Percentiles rank a stretch among this genome's conserved stretches.
Evolutionary conservation across 37 sponge, comb jelly and placozoan species (phyloP).

Genomic region (Aphrocallistes beatrix): DNA sequence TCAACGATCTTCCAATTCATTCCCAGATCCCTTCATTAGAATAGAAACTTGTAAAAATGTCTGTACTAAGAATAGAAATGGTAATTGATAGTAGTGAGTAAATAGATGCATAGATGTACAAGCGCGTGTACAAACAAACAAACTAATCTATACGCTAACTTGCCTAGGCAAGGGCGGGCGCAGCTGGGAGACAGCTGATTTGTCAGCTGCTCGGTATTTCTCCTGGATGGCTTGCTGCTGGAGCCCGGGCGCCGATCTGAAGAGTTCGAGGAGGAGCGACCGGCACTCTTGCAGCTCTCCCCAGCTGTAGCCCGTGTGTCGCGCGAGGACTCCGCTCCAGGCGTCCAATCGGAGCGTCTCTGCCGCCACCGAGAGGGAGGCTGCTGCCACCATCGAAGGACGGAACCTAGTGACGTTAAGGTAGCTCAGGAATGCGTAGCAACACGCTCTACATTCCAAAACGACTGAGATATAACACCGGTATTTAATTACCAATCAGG

Average conservation of each 20-base stretch:
- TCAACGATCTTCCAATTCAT: no score
- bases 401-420: no score
- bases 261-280: constrained; percentile 42
- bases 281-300: constrained; percentile 50
- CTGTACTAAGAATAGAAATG: no score
- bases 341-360: constrained; percentile 44
- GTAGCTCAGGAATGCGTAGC: no score
- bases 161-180: background rate
- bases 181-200: background rate
- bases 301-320: constrained; percentile 47
- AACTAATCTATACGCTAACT: no score
- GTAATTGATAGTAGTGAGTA: background rate
- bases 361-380: constrained; percentile 57
- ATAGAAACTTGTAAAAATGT: no score
- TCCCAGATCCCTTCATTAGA: no score
- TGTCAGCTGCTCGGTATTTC: constrained; percentile 38
- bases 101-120: background rate
- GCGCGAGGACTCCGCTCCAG: constrained; percentile 49
- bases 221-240: constrained; percentile 58
- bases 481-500: no score
- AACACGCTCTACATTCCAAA: no score
- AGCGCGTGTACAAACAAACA: constrained; percentile 2
- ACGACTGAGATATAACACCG: no score
- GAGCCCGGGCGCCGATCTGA: constrained; percentile 36
- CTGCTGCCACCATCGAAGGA: constrained; percentile 68